Evolutionary conservation across 2,113 vertebrate genomes (phyloP).

Genomic region (Nycticorax nycticorax): DNA sequence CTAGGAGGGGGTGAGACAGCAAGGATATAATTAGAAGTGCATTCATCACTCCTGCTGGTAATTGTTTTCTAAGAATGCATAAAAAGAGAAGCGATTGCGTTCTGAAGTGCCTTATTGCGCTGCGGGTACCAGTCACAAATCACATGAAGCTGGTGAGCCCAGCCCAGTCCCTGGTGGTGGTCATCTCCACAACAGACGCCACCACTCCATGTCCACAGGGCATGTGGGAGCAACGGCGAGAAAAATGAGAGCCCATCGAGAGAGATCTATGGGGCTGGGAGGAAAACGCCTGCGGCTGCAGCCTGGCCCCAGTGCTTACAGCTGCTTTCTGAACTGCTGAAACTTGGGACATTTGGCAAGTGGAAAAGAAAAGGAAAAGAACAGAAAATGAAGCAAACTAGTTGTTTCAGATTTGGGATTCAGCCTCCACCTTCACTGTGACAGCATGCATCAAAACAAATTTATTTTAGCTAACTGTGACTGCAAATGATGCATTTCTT

Average conservation of each 20-base stretch:
- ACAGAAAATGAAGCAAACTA: background rate
- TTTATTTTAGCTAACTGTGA: background rate
- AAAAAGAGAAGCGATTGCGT: background rate
- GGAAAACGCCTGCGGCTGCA: accelerated
- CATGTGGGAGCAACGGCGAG: accelerated
- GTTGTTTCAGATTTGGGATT: background rate
- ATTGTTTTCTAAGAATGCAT: constrained; percentile 33
- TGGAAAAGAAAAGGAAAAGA: background rate
- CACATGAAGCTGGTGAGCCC: background rate
- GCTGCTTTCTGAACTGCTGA: background rate
- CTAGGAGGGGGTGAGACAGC: background rate
- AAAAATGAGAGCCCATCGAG: background rate
- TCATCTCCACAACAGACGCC: background rate
- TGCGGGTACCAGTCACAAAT: background rate
- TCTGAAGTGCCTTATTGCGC: background rate
- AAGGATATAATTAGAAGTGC: constrained; percentile 27
- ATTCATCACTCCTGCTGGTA: constrained; percentile 43
- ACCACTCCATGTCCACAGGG: accelerated
- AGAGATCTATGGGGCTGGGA: background rate
- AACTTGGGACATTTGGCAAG: background rate
- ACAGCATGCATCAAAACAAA: background rate
- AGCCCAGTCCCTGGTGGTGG: background rate
- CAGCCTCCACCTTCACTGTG: background rate
- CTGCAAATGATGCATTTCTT: background rate
- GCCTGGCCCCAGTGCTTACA: background rate